Evolutionary conservation across 2,888 invertebrate genomes (phyloP).

Genomic region (Pharmacophagus antenor): DNA sequence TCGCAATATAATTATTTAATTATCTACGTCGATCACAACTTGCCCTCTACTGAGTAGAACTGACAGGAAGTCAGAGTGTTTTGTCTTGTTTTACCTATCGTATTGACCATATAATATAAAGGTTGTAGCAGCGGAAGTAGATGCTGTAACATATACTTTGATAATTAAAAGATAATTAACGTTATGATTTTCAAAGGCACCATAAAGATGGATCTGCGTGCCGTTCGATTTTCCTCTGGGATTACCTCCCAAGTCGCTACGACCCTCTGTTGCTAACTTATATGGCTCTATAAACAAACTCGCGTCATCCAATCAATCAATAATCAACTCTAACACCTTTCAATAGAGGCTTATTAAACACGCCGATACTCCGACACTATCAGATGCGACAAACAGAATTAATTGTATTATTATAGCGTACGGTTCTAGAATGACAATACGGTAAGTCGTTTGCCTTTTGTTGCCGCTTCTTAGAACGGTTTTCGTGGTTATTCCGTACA

Average conservation of each 20-base stretch:
- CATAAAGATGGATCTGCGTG: slow-evolving; percentile 37
- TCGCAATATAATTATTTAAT: too few relatives aligned
- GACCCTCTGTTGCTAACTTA: slow-evolving; percentile 51
- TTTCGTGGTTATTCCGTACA: slow-evolving; percentile 51
- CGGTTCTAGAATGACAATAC: slow-evolving; percentile 58
- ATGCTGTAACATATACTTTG: neutral
- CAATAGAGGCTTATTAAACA: slow-evolving; percentile 30
- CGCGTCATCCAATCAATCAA: slow-evolving; percentile 22
- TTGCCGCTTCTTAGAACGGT: slow-evolving; percentile 56
- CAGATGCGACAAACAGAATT: slow-evolving; percentile 68
- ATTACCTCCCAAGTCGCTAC: slow-evolving; percentile 57
- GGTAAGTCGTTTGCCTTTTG: slow-evolving; percentile 54
- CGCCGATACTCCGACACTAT: slow-evolving; percentile 41
- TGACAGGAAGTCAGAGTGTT: too few relatives aligned
- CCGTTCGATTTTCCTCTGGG: slow-evolving; percentile 52
- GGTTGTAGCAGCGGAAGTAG: neutral
- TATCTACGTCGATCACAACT: too few relatives aligned
- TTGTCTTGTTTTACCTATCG: too few relatives aligned
- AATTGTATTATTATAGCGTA: slow-evolving; percentile 74
- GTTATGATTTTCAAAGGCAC: neutral
- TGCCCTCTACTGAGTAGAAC: too few relatives aligned
- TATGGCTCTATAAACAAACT: slow-evolving; percentile 39
- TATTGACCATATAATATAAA: too few relatives aligned
- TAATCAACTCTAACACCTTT: slow-evolving; percentile 33
- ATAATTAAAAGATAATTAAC: neutral